Percentiles rank a stretch among this genome's conserved stretches.
Conservation (phyloP, 1,140 invertebrate species). For the Aphidius gifuensis region DNA sequence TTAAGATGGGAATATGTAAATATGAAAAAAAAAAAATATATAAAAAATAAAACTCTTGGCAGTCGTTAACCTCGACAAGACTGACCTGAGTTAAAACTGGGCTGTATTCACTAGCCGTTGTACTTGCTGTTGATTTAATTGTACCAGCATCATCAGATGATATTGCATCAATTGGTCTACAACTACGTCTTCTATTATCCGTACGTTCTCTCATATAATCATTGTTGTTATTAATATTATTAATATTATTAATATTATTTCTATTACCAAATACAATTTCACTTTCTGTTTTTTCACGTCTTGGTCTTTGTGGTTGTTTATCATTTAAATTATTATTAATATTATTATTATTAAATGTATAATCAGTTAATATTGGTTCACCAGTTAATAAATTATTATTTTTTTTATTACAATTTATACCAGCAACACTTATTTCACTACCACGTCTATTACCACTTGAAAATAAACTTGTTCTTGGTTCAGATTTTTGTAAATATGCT, state of each 20-base stretch:
- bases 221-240: too few relatives aligned
- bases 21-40: too few relatives aligned
- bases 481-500: conserved; percentile 62
- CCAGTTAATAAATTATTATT: conserved; percentile 50
- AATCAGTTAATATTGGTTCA: conserved; percentile 71
- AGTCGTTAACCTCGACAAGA: conserved; percentile 25
- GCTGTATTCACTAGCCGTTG: conserved; percentile 51
- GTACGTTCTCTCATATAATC: conserved; percentile 51
- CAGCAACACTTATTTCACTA: conserved; percentile 54
- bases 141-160: conserved; percentile 44
- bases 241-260: conserved; percentile 36
- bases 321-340: conserved; percentile 31
- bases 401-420: conserved; percentile 47
- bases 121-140: conserved; percentile 51
- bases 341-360: conserved; percentile 58
- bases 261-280: conserved; percentile 72
- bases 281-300: conserved; percentile 82
- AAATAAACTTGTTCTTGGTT: conserved; percentile 56
- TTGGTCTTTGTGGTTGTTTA: conserved; percentile 59
- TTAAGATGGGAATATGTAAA: too few relatives aligned
- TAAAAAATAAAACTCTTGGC: too few relatives aligned
- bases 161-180: conserved; percentile 50
- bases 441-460: conserved; percentile 66
- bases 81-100: conserved; percentile 51
- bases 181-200: conserved; percentile 52